These are phyloP conservation scores for Mycteria americana DNA, from an alignment of 2,797 vertebrate genomes.

Conservation along the genomic window DNA sequence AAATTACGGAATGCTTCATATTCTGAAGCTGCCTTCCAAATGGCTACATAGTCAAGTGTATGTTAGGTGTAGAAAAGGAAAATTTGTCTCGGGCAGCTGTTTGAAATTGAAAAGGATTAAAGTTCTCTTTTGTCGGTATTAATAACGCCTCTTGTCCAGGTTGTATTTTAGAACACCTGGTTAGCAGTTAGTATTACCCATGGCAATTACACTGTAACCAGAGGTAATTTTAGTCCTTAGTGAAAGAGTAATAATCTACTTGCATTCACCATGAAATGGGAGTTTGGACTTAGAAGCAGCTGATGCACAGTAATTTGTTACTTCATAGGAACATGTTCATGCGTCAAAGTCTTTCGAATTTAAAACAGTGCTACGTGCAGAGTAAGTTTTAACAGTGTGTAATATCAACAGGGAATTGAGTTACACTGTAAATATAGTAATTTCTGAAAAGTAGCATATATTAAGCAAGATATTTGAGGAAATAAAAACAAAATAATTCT, in stretches of 20 bases:
- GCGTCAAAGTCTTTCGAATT: not conserved
- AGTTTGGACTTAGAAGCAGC: not conserved
- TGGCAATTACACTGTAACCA: not conserved
- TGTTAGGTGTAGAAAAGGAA: not conserved
- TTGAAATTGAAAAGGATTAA: not conserved
- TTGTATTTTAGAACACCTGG: not conserved
- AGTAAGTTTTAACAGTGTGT: not conserved
- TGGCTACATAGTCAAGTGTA: not conserved
- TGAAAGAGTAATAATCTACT: not conserved
- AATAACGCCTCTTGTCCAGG: not conserved
- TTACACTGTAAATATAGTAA: not conserved
- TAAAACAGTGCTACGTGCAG: not conserved
- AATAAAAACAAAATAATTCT: not conserved
- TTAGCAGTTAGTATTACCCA: not conserved
- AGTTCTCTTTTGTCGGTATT: not conserved
- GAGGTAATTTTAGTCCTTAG: not conserved
- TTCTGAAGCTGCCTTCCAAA: not conserved
- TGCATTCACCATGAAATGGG: not conserved
- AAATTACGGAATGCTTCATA: not conserved
- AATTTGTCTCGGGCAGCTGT: not conserved
- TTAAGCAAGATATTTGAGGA: not conserved
- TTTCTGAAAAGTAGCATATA: not conserved
- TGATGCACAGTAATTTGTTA: not conserved
- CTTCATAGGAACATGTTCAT: rapidly evolving
- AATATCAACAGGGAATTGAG: not conserved